phyloP scores from a whole-genome alignment of 1,140 invertebrate species.

The Rhagoletis zephyria region DNA sequence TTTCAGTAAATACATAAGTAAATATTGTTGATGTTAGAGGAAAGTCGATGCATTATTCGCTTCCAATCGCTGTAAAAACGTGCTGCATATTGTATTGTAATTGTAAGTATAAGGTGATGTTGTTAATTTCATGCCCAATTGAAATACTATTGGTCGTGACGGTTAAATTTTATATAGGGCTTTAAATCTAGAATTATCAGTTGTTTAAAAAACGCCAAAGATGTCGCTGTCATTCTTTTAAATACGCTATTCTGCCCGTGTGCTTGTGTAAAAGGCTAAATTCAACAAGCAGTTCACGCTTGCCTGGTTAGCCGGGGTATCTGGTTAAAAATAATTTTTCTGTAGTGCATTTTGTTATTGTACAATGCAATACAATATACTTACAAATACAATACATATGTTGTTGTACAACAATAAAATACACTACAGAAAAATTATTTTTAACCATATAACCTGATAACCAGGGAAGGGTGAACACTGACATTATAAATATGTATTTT shows the following conservation, averaged over 20 bases:
- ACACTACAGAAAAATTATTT: no score
- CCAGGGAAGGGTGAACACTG: not conserved
- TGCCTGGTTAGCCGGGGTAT: no score
- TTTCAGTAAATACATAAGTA: not conserved
- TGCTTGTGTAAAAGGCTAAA: not conserved
- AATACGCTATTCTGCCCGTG: no score
- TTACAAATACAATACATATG: no score
- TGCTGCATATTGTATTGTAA: not conserved
- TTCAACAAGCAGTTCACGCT: no score
- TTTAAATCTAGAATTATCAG: not conserved
- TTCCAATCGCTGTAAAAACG: not conserved
- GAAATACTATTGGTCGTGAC: not conserved
- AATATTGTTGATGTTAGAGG: not conserved
- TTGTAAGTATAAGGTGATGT: constrained; percentile 26
- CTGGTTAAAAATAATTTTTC: no score
- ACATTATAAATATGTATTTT: not conserved
- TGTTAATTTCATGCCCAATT: constrained; percentile 7
- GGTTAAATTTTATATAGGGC: not conserved
- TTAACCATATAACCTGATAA: no score
- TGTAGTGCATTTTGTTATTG: no score
- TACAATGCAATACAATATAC: no score
- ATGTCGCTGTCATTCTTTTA: not conserved
- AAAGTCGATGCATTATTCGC: not conserved
- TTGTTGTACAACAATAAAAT: no score
- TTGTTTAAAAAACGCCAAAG: not conserved